Evolutionary conservation across 2,888 invertebrate genomes (phyloP), one percentile per base, ranked within the genome.

Genomic region (Beris morrisii): DNA sequence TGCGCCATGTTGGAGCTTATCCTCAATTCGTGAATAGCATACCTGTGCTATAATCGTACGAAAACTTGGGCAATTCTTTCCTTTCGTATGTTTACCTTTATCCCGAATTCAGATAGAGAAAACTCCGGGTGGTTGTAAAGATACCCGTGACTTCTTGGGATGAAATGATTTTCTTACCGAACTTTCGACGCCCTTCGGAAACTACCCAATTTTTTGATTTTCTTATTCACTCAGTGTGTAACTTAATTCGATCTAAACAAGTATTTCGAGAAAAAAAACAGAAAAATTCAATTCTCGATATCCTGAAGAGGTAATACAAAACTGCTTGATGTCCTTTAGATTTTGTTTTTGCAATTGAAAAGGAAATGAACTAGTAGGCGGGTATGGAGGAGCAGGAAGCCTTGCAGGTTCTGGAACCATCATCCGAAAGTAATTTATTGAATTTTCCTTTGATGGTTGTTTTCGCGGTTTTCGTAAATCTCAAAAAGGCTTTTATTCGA

Each of bases 201-300:
- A 56, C 15, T 56, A 43, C 22, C 56, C 56, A 56, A 56, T 56
- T 43, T 56, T 43, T 13, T 7, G 43, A 56, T 56, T 43, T 56
- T 56, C 22, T 2, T 13, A 15, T 44, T 56, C 44, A 4, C 43
- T 15, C 15, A 15, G 11, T 43, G 43, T 43, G 56, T 38, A 9
- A 38, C 4, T 22, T 38, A 38, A 22, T 43, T 56, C 43, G 43
- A 56, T 43, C 13, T 22, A 22, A 12, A 32, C 38, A 12, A 32
- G 15, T 5, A n/a, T n/a, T 31, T 15, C 9, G 22, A 15, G 30
- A 2, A 54, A 12, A 30, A 15, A 15, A 9, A 12, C 31, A 5
- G 38, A 38, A 32, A 43, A 56, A 56, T 56, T 56, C 56, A 56
- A 56, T 56, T 38, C 15, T 43, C 43, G n/a, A 38, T 22, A 13